Evolutionary conservation across 2,888 invertebrate species (phyloP), one percentile per base, ranked within the genome.

Genomic region (Oligia strigilis): DNA sequence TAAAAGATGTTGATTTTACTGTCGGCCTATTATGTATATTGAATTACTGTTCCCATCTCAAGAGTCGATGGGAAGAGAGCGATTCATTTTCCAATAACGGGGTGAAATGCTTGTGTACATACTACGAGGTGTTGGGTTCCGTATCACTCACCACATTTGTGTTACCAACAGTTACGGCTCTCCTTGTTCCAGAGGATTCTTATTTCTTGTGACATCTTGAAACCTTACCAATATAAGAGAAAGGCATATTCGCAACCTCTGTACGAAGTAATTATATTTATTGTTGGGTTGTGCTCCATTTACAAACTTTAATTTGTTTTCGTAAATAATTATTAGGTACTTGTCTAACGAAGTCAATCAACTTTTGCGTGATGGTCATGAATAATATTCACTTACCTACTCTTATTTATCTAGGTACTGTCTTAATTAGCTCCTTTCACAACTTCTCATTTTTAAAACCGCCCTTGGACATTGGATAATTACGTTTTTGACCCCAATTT

Each of bases 21-120:
- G 81, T 72, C 77, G 82, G 69, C 83, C 86, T 91, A 90, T 90
- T 89, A 89, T 90, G 87, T 89, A 89, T 88, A 92, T 90, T 91
- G 84, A 90, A 92, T 92, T 90, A 92, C 88, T 80, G 67, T 80
- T 87, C 87, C 84, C 85, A 89, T 87, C 87, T 87, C 78, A 80
- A 81, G 82, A 90, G 83, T 88, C 84, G 85, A 83, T 84, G 76
- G 84, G 85, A 83, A 81, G 84, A 83, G 77, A 79, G 80, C 79
- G 87, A 88, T 89, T 89, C 84, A 87, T 88, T 87, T 85, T 76
- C 75, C 84, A 85, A 89, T 89, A 86, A 87, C 84, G 84, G 80
- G 87, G 85, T 89, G 82, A 85, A 85, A 89, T 84, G 83, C 86
- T 89, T 90, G 85, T 70, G 80, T 81, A 80, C 69, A 76, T 83